Conservation (phyloP, 2,113 vertebrate genomes). For the Mobula hypostoma region DNA sequence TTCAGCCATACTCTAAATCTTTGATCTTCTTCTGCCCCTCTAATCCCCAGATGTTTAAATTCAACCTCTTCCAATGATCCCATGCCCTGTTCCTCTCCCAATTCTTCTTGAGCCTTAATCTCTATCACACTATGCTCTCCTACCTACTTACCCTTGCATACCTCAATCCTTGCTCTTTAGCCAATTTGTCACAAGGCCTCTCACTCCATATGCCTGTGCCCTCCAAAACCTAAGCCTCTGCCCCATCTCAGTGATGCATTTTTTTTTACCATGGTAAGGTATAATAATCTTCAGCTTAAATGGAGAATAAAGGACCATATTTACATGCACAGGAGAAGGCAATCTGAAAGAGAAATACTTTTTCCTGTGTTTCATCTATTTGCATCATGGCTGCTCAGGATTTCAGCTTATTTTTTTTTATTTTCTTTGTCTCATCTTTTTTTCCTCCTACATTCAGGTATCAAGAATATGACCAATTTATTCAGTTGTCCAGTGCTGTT, state of each 20-base stretch:
- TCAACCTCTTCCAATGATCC: no score
- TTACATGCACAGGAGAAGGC: not conserved
- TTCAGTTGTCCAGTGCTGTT: not conserved
- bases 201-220: no score
- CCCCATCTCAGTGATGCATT: no score
- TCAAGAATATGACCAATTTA: not conserved
- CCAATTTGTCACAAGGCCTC: no score
- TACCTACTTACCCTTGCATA: no score
- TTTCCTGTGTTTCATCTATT: not conserved
- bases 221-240: no score
- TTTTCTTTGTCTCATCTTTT: constrained; percentile 9
- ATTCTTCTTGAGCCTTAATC: no score
- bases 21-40: not conserved
- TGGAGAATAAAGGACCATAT: not conserved
- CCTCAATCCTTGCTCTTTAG: no score
- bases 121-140: no score
- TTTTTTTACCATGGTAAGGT: no score
- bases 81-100: no score
- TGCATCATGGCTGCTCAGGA: not conserved
- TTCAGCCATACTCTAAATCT: no score
- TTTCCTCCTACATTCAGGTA: not conserved
- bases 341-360: not conserved
- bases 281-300: not conserved
- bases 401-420: not conserved
- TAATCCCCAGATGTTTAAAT: not conserved